Base-by-base conservation (phyloP, 2,888 invertebrate genomes). In the Dryomyza anilis region DNA sequence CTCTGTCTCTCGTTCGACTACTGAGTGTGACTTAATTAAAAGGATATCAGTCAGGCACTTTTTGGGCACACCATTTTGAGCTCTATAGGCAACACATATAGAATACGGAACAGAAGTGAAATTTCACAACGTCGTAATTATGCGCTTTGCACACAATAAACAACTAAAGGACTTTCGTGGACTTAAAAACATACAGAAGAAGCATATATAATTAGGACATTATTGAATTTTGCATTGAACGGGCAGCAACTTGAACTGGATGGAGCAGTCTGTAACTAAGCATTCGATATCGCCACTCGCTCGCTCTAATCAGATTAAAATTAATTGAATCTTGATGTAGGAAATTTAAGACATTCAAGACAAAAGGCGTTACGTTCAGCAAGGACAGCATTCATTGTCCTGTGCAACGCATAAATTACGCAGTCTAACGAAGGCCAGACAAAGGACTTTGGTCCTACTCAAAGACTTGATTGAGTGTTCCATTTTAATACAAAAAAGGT, bases 291-390 rank as follows among this genome's bases (percentile, higher is more conserved):
- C n/a, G 12, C 33, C 33, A 12, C 12, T 33, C 33, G 33, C 12
- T 33, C 33, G 6, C 33, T 33, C 33, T 55, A 55, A 55, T 55
- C 55, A 55, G 55, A 55, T 55, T 55, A 55, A 33, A 52, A 36
- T 55, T 55, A 55, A 55, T 55, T 55, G 55, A 55, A 55, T 55
- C 55, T 19, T 36, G 55, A 55, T 55, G 55, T 12, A 55, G 55
- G 33, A 36, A 55, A 55, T 36, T 55, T 36, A 55, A 33, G 55
- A 55, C 55, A 23, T 33, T n/a, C 25, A 36, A 55, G 55, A 55
- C 55, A 55, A 55, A 36, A 25, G 50, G 7, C n/a, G n/a, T n/a
- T n/a, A n/a, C n/a, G n/a, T n/a, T 14, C 33, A 12, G 33, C 33
- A 33, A 12, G 7, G 33, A 33, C 33, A 12, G 33, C 33, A 33